A percentile compares a stretch with the other conserved stretches of the same genome.
These are phyloP conservation scores for Rhadina sibilatrix DNA, from an alignment of 2,113 vertebrate genomes.

Conservation along the genomic window DNA sequence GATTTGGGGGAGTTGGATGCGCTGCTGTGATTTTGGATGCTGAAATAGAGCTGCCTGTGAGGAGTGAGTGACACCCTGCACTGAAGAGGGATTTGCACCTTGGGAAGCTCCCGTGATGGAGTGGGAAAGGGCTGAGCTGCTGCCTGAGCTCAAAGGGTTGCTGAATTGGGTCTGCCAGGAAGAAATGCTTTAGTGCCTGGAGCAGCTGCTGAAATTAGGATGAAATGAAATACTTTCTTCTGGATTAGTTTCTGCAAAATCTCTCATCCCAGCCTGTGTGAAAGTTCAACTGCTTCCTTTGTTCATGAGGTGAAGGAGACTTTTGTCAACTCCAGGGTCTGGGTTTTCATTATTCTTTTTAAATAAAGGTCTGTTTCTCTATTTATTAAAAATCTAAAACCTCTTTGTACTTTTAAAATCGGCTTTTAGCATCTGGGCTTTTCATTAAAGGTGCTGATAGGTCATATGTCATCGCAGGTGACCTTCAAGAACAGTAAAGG, in stretches of 20 bases:
- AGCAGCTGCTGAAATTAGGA: background rate
- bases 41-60: background rate
- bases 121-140: background rate
- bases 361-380: background rate
- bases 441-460: constrained; percentile 66
- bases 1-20: background rate
- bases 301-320: background rate
- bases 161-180: background rate
- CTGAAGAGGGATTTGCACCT: background rate
- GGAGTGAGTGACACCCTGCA: background rate
- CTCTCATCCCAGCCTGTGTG: background rate
- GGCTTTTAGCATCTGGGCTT: constrained; percentile 38
- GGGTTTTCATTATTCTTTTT: background rate
- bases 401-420: constrained; percentile 38
- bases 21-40: background rate
- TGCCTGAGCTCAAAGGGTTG: background rate
- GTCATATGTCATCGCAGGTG: background rate
- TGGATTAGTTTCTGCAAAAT: background rate
- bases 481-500: constrained; percentile 21
- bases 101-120: background rate
- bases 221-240: constrained; percentile 9
- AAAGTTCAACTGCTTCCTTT: constrained; percentile 6
- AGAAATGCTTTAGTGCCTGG: background rate
- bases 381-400: constrained; percentile 26
- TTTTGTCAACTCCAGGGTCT: background rate